Conservation (phyloP, 2,888 invertebrate species). For the Drosophila suboccidentalis region DNA sequence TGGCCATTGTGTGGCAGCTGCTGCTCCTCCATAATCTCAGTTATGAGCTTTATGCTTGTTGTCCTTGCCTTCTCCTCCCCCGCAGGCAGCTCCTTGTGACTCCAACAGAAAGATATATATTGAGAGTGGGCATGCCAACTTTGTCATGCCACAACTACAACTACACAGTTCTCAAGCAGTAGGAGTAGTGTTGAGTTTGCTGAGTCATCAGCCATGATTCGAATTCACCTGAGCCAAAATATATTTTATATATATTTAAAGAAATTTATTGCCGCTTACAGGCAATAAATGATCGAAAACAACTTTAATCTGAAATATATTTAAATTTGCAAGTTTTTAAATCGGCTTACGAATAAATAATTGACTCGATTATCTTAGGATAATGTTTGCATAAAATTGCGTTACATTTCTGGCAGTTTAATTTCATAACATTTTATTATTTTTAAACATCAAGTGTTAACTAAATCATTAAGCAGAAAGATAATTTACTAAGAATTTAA, state of each 20-base stretch:
- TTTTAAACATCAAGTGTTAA: neutral
- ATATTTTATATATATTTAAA: neutral
- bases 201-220: conserved; percentile 16
- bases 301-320: neutral
- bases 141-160: neutral
- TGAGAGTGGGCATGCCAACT: conserved; percentile 7
- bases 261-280: conserved; percentile 8
- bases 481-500: neutral
- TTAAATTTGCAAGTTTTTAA: neutral
- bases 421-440: neutral
- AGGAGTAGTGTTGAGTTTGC: conserved; percentile 15
- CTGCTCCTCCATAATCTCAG: conserved; percentile 52
- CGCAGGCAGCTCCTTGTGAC: conserved; percentile 18
- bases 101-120: conserved; percentile 13
- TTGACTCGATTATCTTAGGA: neutral
- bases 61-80: conserved; percentile 30
- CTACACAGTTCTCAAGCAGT: neutral
- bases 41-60: conserved; percentile 64
- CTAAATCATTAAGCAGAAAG: neutral
- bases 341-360: neutral
- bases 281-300: neutral
- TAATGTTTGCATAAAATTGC: neutral
- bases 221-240: conserved; percentile 12
- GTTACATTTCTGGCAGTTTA: too few species aligned
- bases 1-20: conserved; percentile 61